Conservation (phyloP, 2,113 vertebrate species). For the Chamaetylas fuelleborni region DNA sequence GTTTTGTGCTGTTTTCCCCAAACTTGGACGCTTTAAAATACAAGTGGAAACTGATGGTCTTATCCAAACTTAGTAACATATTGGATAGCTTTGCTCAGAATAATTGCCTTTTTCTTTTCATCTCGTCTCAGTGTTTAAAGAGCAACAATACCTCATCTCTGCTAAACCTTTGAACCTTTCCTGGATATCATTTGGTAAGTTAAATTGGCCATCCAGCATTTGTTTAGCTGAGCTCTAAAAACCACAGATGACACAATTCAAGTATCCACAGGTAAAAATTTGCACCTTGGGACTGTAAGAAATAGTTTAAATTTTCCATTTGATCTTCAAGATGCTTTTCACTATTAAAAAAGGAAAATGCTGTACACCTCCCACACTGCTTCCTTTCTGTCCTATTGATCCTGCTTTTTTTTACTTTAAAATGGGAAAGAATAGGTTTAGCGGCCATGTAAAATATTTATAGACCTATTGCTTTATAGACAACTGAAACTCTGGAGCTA, state of each 20-base stretch:
- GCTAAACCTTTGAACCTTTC: constrained; percentile 36
- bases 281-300: neutral
- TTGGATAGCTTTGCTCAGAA: constrained; percentile 43
- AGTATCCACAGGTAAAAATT: neutral
- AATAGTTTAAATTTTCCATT: neutral
- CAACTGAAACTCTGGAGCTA: neutral
- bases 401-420: neutral
- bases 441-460: neutral
- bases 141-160: constrained; percentile 47
- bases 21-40: neutral
- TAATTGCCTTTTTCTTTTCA: constrained; percentile 58
- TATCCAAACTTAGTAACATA: constrained; percentile 33
- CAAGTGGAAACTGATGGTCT: constrained; percentile 40
- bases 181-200: neutral
- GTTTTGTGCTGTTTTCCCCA: neutral
- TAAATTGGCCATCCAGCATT: neutral
- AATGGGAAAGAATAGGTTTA: neutral
- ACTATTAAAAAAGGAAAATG: neutral
- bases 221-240: neutral
- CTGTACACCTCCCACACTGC: neutral
- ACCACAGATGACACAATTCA: neutral
- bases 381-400: neutral
- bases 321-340: neutral
- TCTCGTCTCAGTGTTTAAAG: constrained; percentile 47
- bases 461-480: neutral